Conservation (phyloP, 92 coral and sea anemone genomes). For the Siderastrea siderea region DNA sequence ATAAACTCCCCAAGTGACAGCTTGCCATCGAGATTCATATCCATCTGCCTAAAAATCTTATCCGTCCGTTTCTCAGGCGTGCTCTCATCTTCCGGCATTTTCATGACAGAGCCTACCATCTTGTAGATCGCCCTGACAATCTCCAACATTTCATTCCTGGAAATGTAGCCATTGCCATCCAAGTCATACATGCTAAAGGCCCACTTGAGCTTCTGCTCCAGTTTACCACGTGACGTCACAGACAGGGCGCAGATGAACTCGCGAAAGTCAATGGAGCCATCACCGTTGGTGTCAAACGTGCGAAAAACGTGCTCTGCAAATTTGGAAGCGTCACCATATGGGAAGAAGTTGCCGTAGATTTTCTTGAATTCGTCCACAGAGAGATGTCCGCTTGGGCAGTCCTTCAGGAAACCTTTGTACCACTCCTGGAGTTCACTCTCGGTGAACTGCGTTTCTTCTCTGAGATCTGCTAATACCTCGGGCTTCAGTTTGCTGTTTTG, state of each 20-base stretch:
- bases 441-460: constrained; percentile 86
- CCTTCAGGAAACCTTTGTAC: constrained; percentile 98
- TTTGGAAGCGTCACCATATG: constrained; percentile 98
- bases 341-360: constrained; percentile 98
- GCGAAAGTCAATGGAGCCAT: constrained; percentile 97
- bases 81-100: constrained; percentile 99
- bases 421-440: constrained; percentile 97
- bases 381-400: constrained; percentile 92
- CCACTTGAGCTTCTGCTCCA: constrained; percentile 98
- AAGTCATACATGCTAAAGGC: constrained; percentile 98
- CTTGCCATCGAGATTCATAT: constrained; percentile 96
- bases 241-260: constrained; percentile 99
- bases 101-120: constrained; percentile 98
- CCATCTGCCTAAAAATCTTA: constrained; percentile 98
- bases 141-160: constrained; percentile 94
- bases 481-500: constrained; percentile 98
- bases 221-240: constrained; percentile 97
- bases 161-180: constrained; percentile 95
- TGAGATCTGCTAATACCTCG: constrained; percentile 89
- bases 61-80: constrained; percentile 98
- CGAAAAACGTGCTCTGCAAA: constrained; percentile 99
- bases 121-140: constrained; percentile 97
- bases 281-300: constrained; percentile 91
- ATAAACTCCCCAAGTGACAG: constrained; percentile 95
- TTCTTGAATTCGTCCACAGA: constrained; percentile 96